Percentiles rank a stretch among this genome's conserved stretches.
These are phyloP conservation scores for Pristionchus maxplancki DNA, from an alignment of 2,888 invertebrate genomes.

Conservation along the genomic window DNA sequence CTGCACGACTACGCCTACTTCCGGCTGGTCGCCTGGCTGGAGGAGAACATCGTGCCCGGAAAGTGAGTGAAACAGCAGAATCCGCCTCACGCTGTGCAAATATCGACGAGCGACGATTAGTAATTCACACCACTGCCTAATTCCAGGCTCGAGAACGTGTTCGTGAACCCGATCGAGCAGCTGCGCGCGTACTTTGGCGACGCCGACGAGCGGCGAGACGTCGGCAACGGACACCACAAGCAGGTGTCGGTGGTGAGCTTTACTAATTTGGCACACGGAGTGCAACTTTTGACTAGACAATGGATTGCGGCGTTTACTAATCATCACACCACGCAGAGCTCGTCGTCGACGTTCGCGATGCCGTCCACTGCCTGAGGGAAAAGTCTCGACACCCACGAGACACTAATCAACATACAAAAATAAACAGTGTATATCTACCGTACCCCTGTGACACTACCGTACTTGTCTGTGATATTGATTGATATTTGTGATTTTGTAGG, in stretches of 20 bases:
- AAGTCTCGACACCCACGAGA: not conserved
- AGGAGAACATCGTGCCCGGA: conserved; percentile 67
- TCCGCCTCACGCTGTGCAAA: not conserved
- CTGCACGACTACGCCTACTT: conserved; percentile 61
- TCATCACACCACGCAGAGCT: conserved; percentile 57
- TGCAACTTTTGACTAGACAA: not conserved
- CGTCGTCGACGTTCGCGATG: conserved; percentile 61
- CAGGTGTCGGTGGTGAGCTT: conserved; percentile 67
- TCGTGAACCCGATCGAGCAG: conserved; percentile 51
- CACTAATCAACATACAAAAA: conserved; percentile 4
- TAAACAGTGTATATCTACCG: not conserved
- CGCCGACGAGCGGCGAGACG: not conserved
- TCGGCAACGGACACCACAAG: conserved; percentile 61
- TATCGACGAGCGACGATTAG: not conserved
- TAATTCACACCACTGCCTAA: not conserved
- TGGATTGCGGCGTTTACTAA: conserved; percentile 24
- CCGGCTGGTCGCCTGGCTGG: conserved; percentile 65
- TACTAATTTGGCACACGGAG: conserved; percentile 12
- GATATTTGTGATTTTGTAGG: no score
- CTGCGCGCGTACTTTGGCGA: not conserved
- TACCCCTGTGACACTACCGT: not conserved
- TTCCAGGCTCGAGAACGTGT: conserved; percentile 55
- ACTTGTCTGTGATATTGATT: not conserved
- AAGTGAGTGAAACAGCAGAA: conserved; percentile 49
- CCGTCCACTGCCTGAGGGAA: conserved; percentile 53